Evolutionary conservation across 1,140 invertebrate genomes (phyloP), one percentile per base, ranked within the genome.

Genomic region (Drosophila willistoni): DNA sequence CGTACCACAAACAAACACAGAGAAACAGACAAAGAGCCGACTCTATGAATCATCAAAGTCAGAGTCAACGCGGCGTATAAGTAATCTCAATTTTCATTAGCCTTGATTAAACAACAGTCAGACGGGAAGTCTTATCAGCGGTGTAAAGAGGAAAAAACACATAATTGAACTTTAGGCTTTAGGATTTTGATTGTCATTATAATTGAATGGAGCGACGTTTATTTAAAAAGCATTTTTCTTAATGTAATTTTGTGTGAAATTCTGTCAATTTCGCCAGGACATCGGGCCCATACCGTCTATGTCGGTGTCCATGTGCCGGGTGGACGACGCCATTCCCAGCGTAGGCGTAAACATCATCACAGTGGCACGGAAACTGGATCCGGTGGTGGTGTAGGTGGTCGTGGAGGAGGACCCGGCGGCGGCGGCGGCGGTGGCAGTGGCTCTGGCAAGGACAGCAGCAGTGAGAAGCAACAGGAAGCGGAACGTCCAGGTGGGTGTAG

Each of bases 271-370:
- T 72, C 17, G 63, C 54, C 93, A 97, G 97, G 97, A 92, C 97
- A 98, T 93, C 94, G 97, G 77, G 96, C 96, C 64, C 97, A 97
- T 91, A 97, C 96, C 9, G 96, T 98, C 19, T 98, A 97, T 92
- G 96, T 97, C 79, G 97, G 97, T 5, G 96, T 98, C 10, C 97
- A 97, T 93, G 94, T 97, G 73, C 97, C 96, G 1, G 94, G 95
- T 3, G 94, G 95, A 81, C 94, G 96, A 75, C 94, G 96, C 66
- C 96, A 96, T 81, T 94, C 94, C 3, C 95, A 96, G 78, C 94
- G 96, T 29, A 95, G 96, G 79, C 96, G 96, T 92, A 96, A 96
- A 87, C 96, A 96, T 87, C 91, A 96, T 79, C 95, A 95, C 75
- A 93, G 94, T 92, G 83, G 86, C 60, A 83, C 79, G 36, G 70